phyloP scores from a whole-genome alignment of 2,113 vertebrate species.

The Uria lomvia region DNA sequence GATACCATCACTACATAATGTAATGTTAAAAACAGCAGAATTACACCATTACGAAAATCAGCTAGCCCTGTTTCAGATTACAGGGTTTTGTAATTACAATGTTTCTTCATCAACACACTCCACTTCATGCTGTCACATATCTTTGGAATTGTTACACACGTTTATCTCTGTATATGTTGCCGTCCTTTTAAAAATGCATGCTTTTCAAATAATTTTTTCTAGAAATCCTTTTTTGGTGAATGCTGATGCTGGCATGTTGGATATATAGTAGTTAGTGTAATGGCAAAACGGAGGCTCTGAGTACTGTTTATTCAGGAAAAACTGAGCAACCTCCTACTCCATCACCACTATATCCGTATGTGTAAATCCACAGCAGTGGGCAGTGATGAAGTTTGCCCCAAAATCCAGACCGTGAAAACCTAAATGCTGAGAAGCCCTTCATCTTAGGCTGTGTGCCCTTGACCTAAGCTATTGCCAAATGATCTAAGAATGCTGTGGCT shows the following conservation, averaged over 20 bases:
- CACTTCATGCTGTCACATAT: not conserved
- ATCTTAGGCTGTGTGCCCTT: not conserved
- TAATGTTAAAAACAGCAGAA: constrained; percentile 47
- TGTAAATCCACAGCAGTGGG: not conserved
- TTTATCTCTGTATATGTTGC: not conserved
- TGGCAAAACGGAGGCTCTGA: not conserved
- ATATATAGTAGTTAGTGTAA: not conserved
- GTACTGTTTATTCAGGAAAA: not conserved
- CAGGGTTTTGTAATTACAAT: constrained; percentile 21
- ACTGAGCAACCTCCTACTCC: not conserved
- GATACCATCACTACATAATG: constrained; percentile 33
- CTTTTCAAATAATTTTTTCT: not conserved
- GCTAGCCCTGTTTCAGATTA: constrained; percentile 21
- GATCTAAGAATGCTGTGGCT: not conserved
- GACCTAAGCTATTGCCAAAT: not conserved
- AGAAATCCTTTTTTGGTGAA: not conserved
- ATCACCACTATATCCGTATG: rapidly evolving
- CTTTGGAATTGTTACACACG: not conserved
- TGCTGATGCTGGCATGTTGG: not conserved
- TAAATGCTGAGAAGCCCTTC: not conserved
- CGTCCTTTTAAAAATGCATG: not conserved
- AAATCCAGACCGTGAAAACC: not conserved
- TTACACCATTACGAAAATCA: constrained; percentile 32
- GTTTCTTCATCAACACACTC: constrained; percentile 25
- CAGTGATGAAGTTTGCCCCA: not conserved